Base-by-base conservation (phyloP, 2,113 vertebrate species). In the Lucifuga dentata region DNA sequence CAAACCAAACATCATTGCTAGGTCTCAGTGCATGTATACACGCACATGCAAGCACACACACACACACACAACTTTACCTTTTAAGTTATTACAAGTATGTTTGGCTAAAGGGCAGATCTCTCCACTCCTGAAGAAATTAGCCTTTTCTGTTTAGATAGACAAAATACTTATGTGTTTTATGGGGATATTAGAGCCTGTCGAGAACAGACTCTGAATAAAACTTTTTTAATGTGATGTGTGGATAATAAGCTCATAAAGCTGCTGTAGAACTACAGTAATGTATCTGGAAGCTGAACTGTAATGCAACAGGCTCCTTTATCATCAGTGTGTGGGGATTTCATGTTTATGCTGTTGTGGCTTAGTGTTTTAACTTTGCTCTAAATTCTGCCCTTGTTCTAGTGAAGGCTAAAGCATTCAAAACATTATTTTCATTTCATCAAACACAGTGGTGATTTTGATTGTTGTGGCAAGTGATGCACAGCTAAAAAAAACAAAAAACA, bases 41-140 rank as follows among this genome's bases (percentile, higher is more conserved):
- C 50, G 29, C 51, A 45, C 55, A 59, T 24, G 12, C 35, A 50
- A 48, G 33, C 58, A 68, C 62, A 57, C 50, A 51, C 8, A 81
- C 61, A 83, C 24, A 64, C 20, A 52, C 50, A 3, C 20, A 48
- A 11, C 51, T 40, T 68, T 20, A 70, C 35, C 75, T n/a, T n/a
- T n/a, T 50, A 46, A 61, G 56, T 79, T 71, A 82, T 84, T 80
- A 76, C 48, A 74, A 64, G 52, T 61, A 41, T 16, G 55, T 59
- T 61, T 82, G 51, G 23, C 50, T 80, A 86, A 90, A 91, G 86
- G 89, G 84, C 82, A 89, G 68, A 88, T 89, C 90, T 88, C 64
- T 91, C 89, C 77, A 49, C 85, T 86, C 78, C 70, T 80, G 20
- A 2, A 83, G 41, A 88, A 88, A 90, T 90, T 0, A 87, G 51